A percentile compares a stretch with the other conserved stretches of the same genome.
Evolutionary conservation across 1,140 invertebrate species (phyloP).

Genomic region (Calephelis nemesis): DNA sequence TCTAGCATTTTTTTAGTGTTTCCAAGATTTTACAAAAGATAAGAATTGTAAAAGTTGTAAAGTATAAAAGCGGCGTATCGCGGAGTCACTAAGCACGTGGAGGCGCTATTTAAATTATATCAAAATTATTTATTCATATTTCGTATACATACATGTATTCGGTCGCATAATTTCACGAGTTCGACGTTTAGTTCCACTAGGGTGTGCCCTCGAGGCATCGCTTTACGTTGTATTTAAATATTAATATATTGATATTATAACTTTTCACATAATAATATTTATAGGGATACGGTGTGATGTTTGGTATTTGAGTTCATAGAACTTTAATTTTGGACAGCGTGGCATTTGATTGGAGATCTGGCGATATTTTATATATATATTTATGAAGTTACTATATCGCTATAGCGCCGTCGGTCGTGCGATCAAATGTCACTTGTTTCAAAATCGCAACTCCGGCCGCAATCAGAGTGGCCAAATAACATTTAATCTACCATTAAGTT

Average conservation of each 20-base stretch:
- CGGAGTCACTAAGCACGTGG: not conserved
- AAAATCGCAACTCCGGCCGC: too few relatives aligned
- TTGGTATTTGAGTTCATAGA: conserved; percentile 44
- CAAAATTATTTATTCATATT: conserved; percentile 21
- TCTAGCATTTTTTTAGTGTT: too few relatives aligned
- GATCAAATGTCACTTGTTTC: too few relatives aligned
- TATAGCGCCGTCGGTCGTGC: too few relatives aligned
- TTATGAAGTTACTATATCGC: not conserved
- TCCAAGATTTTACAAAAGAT: too few relatives aligned
- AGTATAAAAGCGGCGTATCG: not conserved
- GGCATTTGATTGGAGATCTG: not conserved
- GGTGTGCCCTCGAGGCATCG: conserved; percentile 23
- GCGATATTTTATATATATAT: not conserved
- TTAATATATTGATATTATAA: conserved; percentile 56
- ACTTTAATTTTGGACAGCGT: conserved; percentile 24
- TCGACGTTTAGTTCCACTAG: conserved; percentile 7
- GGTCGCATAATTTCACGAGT: conserved; percentile 28
- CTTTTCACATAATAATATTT: conserved; percentile 53
- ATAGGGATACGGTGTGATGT: conserved; percentile 40
- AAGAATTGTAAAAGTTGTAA: not conserved
- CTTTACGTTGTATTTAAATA: conserved; percentile 26
- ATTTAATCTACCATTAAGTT: too few relatives aligned
- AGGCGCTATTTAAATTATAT: conserved; percentile 3
- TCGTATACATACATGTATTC: conserved; percentile 7
- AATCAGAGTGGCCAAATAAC: too few relatives aligned